Base-by-base conservation (phyloP, 2,888 invertebrate species). In the Chloroclystis v-ata region DNA sequence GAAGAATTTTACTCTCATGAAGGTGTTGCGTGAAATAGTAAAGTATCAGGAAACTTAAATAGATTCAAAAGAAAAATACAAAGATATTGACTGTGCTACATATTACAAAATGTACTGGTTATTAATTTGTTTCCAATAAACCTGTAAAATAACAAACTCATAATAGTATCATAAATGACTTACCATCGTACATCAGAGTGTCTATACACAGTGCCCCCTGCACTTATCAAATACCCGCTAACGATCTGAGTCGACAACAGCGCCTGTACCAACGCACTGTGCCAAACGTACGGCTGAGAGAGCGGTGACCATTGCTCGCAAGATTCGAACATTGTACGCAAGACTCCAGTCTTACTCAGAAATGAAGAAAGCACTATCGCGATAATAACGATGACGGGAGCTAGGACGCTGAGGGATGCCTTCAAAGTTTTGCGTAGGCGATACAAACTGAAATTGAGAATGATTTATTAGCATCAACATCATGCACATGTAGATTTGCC, bases 101-200 rank as follows among this genome's bases (percentile, higher is more conserved):
- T n/a, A n/a, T n/a, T n/a, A n/a, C n/a, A n/a, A n/a, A n/a, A n/a
- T n/a, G n/a, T n/a, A n/a, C n/a, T n/a, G n/a, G n/a, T n/a, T n/a
- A n/a, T n/a, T n/a, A n/a, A n/a, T n/a, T n/a, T n/a, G n/a, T n/a
- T n/a, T n/a, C n/a, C n/a, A n/a, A n/a, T n/a, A n/a, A n/a, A n/a
- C n/a, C n/a, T n/a, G n/a, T n/a, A n/a, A n/a, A n/a, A n/a, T n/a
- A n/a, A n/a, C n/a, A n/a, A n/a, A n/a, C n/a, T n/a, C n/a, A n/a
- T n/a, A 13, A 14, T 10, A 32, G n/a, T 25, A 12, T 25, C 7
- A 25, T 3, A 40, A 25, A n/a, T 24, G 38, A 28, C 83, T 88
- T 78, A 92, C 92, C 91, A 91, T 67, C 92, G 85, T 24, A 92
- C 91, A 73, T 91, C 91, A 38, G 89, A 90, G 74, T 92, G 89